Evolutionary conservation across 2,797 vertebrate species (phyloP).

Genomic region (Lagocephalus sceleratus): DNA sequence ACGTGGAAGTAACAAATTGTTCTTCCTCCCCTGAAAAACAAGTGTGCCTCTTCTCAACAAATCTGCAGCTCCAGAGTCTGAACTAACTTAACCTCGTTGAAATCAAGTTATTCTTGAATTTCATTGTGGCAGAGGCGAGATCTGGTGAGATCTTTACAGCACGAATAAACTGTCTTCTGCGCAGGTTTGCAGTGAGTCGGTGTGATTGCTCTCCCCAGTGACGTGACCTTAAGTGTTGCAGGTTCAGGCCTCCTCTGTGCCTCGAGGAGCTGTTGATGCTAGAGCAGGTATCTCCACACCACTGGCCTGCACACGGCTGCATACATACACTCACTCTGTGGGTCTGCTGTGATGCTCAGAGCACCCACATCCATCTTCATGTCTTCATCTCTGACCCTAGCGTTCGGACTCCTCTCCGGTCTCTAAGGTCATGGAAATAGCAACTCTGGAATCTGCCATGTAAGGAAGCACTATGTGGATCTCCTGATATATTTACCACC

Average conservation of each 20-base stretch:
- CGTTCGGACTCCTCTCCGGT: constrained; percentile 14
- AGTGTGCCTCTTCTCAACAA: too few relatives aligned
- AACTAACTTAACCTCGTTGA: too few relatives aligned
- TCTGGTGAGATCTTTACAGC: not conserved
- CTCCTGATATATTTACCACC: constrained; percentile 31
- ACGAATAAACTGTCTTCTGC: constrained; percentile 5
- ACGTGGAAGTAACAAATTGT: too few relatives aligned
- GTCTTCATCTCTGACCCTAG: not conserved
- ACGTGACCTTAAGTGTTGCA: constrained; percentile 10
- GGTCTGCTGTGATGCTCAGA: not conserved
- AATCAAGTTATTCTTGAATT: too few relatives aligned
- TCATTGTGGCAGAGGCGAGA: too few relatives aligned
- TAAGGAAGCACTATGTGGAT: constrained; percentile 24
- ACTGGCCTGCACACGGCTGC: not conserved
- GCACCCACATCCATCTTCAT: constrained; percentile 7
- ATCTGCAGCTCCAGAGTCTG: too few relatives aligned
- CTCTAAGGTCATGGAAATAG: constrained; percentile 40
- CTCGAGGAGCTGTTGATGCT: constrained; percentile 2
- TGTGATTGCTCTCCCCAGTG: constrained; percentile 9
- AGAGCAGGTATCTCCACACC: not conserved
- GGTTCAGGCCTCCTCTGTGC: not conserved
- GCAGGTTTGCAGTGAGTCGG: not conserved
- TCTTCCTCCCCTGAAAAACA: too few relatives aligned
- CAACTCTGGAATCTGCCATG: constrained; percentile 7
- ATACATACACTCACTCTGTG: not conserved